Percentiles rank a stretch among this genome's conserved stretches.
These are phyloP conservation scores for Cyrtonyx montezumae DNA, from an alignment of 2,113 vertebrate genomes.

Conservation along the genomic window DNA sequence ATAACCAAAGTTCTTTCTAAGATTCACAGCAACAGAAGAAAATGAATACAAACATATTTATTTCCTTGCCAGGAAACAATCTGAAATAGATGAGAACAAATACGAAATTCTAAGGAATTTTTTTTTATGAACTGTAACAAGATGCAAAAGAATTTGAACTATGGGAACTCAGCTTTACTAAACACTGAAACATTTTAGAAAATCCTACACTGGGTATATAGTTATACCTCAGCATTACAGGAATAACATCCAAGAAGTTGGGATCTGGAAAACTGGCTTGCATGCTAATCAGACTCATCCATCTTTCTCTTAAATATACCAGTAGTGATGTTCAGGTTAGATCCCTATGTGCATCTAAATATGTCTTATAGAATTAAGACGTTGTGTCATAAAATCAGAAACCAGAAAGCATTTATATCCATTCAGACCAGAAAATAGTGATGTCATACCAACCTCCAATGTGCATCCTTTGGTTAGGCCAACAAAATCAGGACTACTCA, in stretches of 20 bases:
- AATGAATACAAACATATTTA: background rate
- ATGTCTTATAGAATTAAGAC: background rate
- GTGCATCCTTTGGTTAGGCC: slow-evolving; percentile 94
- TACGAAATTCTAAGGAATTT: background rate
- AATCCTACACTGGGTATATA: background rate
- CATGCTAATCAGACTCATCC: background rate
- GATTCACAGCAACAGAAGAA: background rate
- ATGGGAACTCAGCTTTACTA: background rate
- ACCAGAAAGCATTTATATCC: background rate
- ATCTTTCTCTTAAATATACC: background rate
- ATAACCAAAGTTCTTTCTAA: background rate
- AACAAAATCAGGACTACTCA: slow-evolving; percentile 93
- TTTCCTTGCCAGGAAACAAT: background rate
- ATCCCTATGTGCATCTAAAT: background rate
- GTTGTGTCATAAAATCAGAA: background rate
- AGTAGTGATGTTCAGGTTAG: background rate
- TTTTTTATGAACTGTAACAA: background rate
- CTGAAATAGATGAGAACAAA: background rate
- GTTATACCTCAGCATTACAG: background rate
- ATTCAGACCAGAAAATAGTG: background rate
- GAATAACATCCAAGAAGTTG: background rate
- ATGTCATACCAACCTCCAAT: slow-evolving; percentile 84
- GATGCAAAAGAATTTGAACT: background rate
- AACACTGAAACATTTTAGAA: background rate
- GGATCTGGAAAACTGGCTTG: background rate